Conservation (phyloP, 1,140 invertebrate species). For the Muscidifurax raptorellus region DNA sequence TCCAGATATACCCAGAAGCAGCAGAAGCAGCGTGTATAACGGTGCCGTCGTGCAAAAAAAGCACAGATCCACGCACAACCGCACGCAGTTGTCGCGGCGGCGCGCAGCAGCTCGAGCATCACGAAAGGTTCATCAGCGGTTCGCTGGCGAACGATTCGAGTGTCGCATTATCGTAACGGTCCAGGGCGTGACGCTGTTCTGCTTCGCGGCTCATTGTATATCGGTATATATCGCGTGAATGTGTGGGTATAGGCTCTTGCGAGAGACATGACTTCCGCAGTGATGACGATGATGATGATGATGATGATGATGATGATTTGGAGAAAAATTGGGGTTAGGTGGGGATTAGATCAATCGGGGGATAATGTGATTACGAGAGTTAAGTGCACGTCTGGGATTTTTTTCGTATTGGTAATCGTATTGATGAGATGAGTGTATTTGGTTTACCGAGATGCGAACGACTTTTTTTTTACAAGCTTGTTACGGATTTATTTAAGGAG, state of each 20-base stretch:
- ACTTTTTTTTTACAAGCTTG: neutral
- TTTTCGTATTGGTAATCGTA: no score
- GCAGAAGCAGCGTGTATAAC: neutral
- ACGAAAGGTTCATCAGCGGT: slow-evolving; percentile 1
- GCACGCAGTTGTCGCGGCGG: neutral
- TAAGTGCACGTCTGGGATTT: neutral
- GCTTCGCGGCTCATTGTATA: neutral
- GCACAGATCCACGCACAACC: neutral
- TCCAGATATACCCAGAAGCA: neutral
- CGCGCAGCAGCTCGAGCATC: neutral
- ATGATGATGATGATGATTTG: neutral
- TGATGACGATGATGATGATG: neutral
- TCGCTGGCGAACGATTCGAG: neutral
- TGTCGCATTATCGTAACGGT: slow-evolving; percentile 28
- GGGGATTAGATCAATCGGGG: neutral
- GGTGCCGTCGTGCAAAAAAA: neutral
- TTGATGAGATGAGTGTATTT: neutral
- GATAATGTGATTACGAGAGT: neutral
- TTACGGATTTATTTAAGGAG: no score
- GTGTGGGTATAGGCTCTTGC: neutral
- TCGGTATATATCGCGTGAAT: neutral
- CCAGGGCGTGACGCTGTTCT: slow-evolving; percentile 5
- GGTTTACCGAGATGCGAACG: neutral
- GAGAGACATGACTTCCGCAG: neutral
- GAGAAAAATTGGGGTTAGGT: neutral